phyloP scores from a whole-genome alignment of 2,888 invertebrate genomes.

The Antheraea yamamai region DNA sequence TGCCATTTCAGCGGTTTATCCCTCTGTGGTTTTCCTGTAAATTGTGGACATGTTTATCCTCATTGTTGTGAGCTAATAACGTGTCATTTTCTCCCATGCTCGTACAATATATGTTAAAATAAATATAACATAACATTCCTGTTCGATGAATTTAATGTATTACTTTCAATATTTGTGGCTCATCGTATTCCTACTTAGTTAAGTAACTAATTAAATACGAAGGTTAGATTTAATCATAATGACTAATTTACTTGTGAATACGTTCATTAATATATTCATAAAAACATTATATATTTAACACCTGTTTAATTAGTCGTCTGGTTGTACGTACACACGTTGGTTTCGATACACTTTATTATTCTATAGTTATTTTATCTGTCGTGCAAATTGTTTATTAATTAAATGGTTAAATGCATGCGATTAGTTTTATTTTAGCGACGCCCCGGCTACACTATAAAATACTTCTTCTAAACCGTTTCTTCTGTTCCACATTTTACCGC shows the following conservation, averaged over 20 bases:
- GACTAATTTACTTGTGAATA: neutral
- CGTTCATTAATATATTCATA: neutral
- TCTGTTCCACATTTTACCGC: no score
- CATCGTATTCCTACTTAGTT: neutral
- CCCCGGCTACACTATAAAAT: no score
- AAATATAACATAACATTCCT: neutral
- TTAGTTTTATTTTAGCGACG: no score
- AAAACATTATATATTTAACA: neutral
- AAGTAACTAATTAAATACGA: neutral
- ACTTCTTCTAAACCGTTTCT: no score
- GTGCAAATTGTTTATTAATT: no score
- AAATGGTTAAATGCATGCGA: no score
- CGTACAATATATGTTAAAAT: neutral
- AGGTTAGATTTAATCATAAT: neutral
- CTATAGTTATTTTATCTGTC: no score
- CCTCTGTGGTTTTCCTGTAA: neutral
- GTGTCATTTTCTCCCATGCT: neutral
- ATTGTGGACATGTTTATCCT: neutral
- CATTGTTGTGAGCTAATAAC: neutral
- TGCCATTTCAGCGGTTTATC: neutral
- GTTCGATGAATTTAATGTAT: neutral
- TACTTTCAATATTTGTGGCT: neutral
- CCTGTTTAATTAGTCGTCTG: neutral
- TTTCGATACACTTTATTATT: neutral
- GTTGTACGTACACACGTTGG: no score